Percentiles rank a stretch among this genome's conserved stretches.
These are phyloP conservation scores for Panthera tigris DNA, from an alignment of 2,113 vertebrate genomes.

Conservation along the genomic window DNA sequence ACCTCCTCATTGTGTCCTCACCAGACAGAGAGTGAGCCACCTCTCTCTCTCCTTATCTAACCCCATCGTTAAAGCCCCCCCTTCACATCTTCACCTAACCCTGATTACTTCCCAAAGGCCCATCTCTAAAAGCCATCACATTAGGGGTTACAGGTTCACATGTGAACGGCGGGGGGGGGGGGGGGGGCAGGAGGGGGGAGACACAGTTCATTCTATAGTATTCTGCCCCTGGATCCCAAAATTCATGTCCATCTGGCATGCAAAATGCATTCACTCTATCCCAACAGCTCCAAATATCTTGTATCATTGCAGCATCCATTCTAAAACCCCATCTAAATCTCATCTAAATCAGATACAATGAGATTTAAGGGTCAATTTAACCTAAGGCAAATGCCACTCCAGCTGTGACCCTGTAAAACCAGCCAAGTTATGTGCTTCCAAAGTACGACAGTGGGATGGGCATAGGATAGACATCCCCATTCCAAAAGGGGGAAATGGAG, in stretches of 20 bases:
- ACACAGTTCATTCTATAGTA: background rate
- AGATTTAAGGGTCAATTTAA: background rate
- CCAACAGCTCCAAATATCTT: background rate
- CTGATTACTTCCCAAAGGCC: background rate
- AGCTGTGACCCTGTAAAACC: background rate
- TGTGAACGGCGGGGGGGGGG: no score
- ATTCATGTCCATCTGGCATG: background rate
- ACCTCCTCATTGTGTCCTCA: background rate
- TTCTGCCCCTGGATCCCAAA: background rate
- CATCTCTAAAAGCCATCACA: background rate
- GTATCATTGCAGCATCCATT: background rate
- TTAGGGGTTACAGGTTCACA: background rate
- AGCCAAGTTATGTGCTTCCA: background rate
- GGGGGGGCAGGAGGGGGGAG: no score
- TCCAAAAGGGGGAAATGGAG: background rate
- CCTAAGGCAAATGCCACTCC: background rate
- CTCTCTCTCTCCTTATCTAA: background rate
- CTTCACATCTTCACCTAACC: background rate
- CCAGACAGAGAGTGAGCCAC: background rate
- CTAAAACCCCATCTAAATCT: background rate
- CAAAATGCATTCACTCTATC: background rate
- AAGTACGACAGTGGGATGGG: background rate
- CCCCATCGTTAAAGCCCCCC: background rate
- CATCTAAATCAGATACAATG: background rate
- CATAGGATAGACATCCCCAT: background rate